Evolutionary conservation across 1,140 invertebrate species (phyloP).

Genomic region (Phthorimaea operculella): DNA sequence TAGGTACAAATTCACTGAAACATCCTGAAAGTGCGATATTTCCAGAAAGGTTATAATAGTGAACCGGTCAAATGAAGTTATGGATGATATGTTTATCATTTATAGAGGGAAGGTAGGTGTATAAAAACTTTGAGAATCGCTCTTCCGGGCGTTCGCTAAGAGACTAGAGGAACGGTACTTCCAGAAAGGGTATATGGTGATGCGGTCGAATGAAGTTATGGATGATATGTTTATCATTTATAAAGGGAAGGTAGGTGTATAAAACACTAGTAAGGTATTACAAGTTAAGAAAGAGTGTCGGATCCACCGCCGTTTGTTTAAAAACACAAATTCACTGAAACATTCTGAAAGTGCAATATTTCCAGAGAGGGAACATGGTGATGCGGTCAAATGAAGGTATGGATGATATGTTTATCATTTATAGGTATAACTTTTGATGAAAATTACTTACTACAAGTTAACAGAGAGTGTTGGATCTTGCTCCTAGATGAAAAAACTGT

Average conservation of each 20-base stretch:
- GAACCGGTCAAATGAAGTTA: slow-evolving; percentile 56
- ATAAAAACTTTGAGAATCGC: slow-evolving; percentile 53
- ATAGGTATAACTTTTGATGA: slow-evolving; percentile 57
- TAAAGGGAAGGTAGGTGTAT: slow-evolving; percentile 44
- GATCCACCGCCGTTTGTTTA: too few species aligned
- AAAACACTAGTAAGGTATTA: too few species aligned
- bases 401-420: slow-evolving; percentile 54
- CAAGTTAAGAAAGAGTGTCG: too few species aligned
- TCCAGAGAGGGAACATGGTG: slow-evolving; percentile 59
- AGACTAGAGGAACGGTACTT: slow-evolving; percentile 57
- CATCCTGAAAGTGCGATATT: too few species aligned
- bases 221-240: slow-evolving; percentile 57
- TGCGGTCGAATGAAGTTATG: slow-evolving; percentile 58
- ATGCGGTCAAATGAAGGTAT: slow-evolving; percentile 59
- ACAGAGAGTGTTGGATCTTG: too few species aligned
- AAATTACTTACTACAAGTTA: too few species aligned
- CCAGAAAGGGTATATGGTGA: slow-evolving; percentile 59
- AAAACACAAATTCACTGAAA: too few species aligned
- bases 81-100: slow-evolving; percentile 54
- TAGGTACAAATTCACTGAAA: too few species aligned
- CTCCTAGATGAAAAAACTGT: too few species aligned
- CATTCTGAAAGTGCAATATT: slow-evolving; percentile 58
- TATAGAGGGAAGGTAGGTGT: slow-evolving; percentile 52
- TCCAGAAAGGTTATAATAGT: slow-evolving; percentile 62
- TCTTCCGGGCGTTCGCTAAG: slow-evolving; percentile 63